Evolutionary conservation across 1,140 invertebrate genomes (phyloP).

Genomic region (Semibalanus balanoides): DNA sequence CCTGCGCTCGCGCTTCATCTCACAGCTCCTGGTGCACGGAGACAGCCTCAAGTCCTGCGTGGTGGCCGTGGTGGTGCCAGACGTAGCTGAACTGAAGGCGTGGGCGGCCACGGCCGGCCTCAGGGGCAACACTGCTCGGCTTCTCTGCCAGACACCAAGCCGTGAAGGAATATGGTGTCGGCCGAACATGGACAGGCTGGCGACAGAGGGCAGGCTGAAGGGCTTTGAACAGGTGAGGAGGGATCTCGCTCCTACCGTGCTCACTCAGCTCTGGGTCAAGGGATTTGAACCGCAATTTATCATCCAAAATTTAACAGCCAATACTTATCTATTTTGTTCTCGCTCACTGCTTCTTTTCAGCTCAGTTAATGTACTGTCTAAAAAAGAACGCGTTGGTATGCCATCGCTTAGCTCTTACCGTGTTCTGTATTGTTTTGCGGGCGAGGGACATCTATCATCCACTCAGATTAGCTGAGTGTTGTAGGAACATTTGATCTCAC

Average conservation of each 20-base stretch:
- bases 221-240: conserved; percentile 84
- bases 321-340: no score
- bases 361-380: no score
- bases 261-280: no score
- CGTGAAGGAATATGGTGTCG: conserved; percentile 76
- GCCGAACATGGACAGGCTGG: conserved; percentile 75
- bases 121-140: conserved; percentile 66
- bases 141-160: conserved; percentile 70
- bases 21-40: conserved; percentile 37
- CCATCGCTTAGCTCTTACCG: no score
- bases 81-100: conserved; percentile 30
- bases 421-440: no score
- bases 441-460: no score
- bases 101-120: conserved; percentile 38
- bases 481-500: no score
- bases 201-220: conserved; percentile 76
- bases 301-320: no score
- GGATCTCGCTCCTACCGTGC: conserved; percentile 57
- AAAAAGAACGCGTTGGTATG: no score
- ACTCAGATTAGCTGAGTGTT: no score
- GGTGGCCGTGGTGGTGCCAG: conserved; percentile 39
- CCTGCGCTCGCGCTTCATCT: conserved; percentile 29
- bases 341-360: no score
- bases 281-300: no score
- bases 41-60: conserved; percentile 33